phyloP scores from a whole-genome alignment of 2,888 invertebrate species.

The Drosophila anceps region DNA sequence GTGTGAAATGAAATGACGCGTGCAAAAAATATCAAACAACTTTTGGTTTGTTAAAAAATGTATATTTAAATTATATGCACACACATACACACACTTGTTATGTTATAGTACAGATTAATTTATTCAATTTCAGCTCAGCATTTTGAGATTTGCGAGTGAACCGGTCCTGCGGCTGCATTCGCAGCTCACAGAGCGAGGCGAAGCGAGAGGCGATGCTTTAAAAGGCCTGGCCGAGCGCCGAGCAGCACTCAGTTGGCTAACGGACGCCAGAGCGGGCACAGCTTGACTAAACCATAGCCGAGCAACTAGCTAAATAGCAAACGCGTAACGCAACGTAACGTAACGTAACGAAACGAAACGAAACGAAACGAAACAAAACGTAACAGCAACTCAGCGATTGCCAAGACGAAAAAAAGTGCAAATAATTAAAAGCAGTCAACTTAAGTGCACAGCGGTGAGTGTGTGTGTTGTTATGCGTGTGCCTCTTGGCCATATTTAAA shows the following conservation, averaged over 20 bases:
- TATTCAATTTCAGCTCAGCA: constrained; percentile 5
- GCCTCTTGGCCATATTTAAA: constrained; percentile 57
- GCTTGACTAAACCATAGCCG: constrained; percentile 26
- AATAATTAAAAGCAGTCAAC: constrained; percentile 73
- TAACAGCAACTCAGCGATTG: constrained; percentile 19
- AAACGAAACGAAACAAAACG: neutral
- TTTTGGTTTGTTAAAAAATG: constrained; percentile 5
- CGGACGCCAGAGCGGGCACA: constrained; percentile 54
- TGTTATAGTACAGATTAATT: constrained; percentile 39
- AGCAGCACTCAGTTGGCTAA: constrained; percentile 73
- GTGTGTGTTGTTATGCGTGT: constrained; percentile 39
- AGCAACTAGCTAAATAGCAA: constrained; percentile 13
- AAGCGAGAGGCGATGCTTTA: constrained; percentile 65
- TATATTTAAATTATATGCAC: constrained; percentile 7
- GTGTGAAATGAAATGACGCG: constrained; percentile 3
- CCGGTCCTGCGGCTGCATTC: constrained; percentile 67
- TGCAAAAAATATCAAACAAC: neutral
- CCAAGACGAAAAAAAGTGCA: constrained; percentile 59
- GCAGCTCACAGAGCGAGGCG: constrained; percentile 16
- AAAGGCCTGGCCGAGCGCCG: constrained; percentile 53
- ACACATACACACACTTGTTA: neutral
- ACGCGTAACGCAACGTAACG: constrained; percentile 27
- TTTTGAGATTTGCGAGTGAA: constrained; percentile 46
- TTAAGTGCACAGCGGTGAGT: constrained; percentile 75
- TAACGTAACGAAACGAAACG: constrained; percentile 23